Conservation (phyloP, 1,140 invertebrate genomes). For the Oryzaephilus surinamensis region DNA sequence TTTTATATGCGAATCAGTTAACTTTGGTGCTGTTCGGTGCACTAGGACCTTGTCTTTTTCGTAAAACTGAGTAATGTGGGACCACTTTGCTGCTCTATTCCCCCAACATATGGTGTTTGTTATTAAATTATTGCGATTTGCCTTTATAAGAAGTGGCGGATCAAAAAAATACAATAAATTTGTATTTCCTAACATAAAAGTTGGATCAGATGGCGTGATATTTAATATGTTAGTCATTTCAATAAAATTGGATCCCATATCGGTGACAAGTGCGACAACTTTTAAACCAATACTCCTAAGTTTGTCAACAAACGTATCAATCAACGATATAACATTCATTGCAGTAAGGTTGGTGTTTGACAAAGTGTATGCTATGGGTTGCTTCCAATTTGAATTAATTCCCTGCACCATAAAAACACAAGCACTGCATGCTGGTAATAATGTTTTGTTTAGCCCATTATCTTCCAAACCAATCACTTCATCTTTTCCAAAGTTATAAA, state of each 20-base stretch:
- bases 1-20: conserved; percentile 25
- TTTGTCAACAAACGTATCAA: conserved; percentile 15
- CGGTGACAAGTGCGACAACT: conserved; percentile 14
- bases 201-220: conserved; percentile 15
- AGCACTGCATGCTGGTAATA: conserved; percentile 10
- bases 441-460: conserved; percentile 12
- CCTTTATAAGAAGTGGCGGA: conserved; percentile 20
- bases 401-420: conserved; percentile 19
- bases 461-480: conserved; percentile 21
- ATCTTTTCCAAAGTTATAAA: conserved; percentile 16
- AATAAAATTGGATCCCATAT: conserved; percentile 18
- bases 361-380: conserved; percentile 20
- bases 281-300: conserved; percentile 17
- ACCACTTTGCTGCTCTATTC: not conserved
- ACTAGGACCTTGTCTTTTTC: conserved; percentile 14
- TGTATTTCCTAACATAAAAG: conserved; percentile 14
- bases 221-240: conserved; percentile 16
- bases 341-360: too few relatives aligned
- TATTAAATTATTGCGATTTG: conserved; percentile 19
- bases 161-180: conserved; percentile 26
- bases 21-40: conserved; percentile 14
- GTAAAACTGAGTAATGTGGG: conserved; percentile 8
- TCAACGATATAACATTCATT: too few relatives aligned
- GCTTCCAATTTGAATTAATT: conserved; percentile 20
- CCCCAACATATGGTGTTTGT: conserved; percentile 11